phyloP scores from a whole-genome alignment of 2,113 vertebrate genomes.

The Bubalus kerabau region DNA sequence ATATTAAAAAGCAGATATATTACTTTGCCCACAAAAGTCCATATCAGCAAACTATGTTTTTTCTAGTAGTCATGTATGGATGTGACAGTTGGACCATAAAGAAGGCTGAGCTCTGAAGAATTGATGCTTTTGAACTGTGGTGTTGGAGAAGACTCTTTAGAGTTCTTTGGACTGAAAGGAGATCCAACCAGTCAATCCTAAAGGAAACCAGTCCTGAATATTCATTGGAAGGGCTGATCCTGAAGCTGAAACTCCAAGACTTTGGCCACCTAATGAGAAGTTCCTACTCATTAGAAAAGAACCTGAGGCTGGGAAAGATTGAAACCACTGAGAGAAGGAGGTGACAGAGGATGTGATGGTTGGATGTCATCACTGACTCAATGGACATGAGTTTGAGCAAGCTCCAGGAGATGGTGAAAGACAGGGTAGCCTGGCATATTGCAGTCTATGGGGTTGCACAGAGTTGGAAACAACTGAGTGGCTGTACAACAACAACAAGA shows the following conservation, averaged over 20 bases:
- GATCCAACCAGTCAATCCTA: background rate
- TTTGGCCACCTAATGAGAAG: background rate
- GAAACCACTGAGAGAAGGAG: background rate
- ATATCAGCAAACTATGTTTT: background rate
- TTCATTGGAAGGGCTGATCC: background rate
- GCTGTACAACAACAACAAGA: background rate
- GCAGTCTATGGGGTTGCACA: background rate
- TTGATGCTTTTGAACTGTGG: background rate
- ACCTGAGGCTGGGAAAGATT: background rate
- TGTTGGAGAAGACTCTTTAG: background rate
- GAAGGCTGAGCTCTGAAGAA: background rate
- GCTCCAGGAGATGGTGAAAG: background rate
- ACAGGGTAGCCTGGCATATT: background rate
- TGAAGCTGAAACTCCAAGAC: background rate
- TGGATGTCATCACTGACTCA: background rate
- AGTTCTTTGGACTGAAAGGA: background rate
- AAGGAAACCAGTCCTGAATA: background rate
- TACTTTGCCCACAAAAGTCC: background rate
- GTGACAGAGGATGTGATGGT: background rate
- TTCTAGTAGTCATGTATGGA: background rate
- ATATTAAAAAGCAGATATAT: background rate
- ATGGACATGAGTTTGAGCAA: background rate
- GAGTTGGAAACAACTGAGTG: background rate
- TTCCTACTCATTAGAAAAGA: background rate
- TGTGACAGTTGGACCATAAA: background rate